Percentiles rank a stretch among this genome's conserved stretches.
Evolutionary conservation across 2,888 invertebrate genomes (phyloP).

Genomic region (Diabrotica balteata): DNA sequence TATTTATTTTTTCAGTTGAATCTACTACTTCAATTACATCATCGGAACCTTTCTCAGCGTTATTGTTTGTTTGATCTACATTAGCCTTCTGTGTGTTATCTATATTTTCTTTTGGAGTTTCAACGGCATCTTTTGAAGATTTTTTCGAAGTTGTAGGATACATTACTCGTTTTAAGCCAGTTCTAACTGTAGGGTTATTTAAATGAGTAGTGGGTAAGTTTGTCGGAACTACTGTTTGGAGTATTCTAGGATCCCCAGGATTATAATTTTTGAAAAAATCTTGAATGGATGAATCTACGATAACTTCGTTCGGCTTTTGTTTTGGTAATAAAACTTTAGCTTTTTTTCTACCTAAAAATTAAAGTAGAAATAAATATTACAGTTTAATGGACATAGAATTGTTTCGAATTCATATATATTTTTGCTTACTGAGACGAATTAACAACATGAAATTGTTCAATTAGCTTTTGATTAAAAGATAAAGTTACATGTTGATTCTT

Average conservation of each 20-base stretch:
- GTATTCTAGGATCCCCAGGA: neutral
- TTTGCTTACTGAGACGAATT: too few relatives aligned
- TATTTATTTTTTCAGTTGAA: slow-evolving; percentile 8
- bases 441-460: too few relatives aligned
- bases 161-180: slow-evolving; percentile 31
- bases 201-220: too few relatives aligned
- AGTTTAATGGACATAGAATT: neutral
- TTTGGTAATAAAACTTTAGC: slow-evolving; percentile 24
- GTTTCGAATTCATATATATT: too few relatives aligned
- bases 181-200: slow-evolving; percentile 6
- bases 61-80: neutral
- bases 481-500: too few relatives aligned
- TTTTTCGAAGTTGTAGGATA: slow-evolving; percentile 28
- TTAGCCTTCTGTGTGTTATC: neutral
- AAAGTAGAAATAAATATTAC: neutral
- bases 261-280: slow-evolving; percentile 18
- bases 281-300: slow-evolving; percentile 9
- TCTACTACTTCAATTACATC: neutral
- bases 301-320: slow-evolving; percentile 9
- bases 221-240: too few relatives aligned
- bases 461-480: too few relatives aligned
- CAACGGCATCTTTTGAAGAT: neutral
- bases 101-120: neutral
- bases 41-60: neutral
- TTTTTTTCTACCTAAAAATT: slow-evolving; percentile 17